Percentiles rank a stretch among this genome's conserved stretches.
These are phyloP conservation scores for Chromobotia macracanthus DNA, from an alignment of 2,797 vertebrate species.

Conservation along the genomic window DNA sequence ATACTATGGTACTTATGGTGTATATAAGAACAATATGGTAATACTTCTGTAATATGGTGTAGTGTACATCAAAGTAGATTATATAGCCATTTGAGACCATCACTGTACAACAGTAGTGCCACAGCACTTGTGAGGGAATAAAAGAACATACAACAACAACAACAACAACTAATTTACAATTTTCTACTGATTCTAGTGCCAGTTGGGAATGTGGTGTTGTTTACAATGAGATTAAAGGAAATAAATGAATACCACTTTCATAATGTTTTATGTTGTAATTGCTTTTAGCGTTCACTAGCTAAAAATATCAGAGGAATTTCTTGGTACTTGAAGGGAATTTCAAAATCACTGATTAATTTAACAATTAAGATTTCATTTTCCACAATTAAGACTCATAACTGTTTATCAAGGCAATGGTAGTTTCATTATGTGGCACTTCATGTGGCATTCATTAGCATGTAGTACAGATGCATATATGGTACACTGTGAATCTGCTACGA, in stretches of 20 bases:
- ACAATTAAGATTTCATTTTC: slow-evolving; percentile 26
- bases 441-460: slow-evolving; percentile 11
- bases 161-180: not conserved
- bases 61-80: not conserved
- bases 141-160: no score
- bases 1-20: no score
- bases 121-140: not conserved
- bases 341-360: slow-evolving; percentile 23
- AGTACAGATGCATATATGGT: not conserved
- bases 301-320: slow-evolving; percentile 4
- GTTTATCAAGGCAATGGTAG: slow-evolving; percentile 24
- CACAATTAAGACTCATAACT: no score
- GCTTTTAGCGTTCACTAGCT: slow-evolving; percentile 8
- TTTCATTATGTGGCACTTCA: slow-evolving; percentile 25
- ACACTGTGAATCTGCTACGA: slow-evolving; percentile 15
- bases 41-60: no score
- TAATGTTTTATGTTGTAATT: not conserved
- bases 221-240: not conserved
- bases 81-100: not conserved
- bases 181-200: not conserved
- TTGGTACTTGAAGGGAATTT: slow-evolving; percentile 9
- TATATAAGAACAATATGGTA: no score
- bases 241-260: no score
- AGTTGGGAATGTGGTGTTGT: not conserved
- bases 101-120: not conserved